phyloP scores from a whole-genome alignment of 2,888 invertebrate species.

The Mermis nigrescens region DNA sequence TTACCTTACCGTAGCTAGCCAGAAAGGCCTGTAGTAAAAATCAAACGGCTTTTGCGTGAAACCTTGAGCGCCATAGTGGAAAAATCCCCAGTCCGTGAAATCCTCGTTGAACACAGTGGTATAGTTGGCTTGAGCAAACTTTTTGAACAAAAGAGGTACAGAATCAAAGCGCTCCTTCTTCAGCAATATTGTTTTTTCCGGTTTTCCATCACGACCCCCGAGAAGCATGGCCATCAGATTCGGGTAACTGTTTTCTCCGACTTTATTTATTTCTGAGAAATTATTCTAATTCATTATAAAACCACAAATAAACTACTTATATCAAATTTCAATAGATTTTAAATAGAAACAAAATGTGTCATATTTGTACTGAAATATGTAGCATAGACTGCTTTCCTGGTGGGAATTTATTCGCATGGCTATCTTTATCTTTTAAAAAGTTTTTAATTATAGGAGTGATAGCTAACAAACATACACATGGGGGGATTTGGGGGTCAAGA shows the following conservation, averaged over 20 bases:
- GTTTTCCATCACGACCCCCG: neutral
- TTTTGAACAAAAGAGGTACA: slow-evolving; percentile 1
- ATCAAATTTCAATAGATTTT: too few species aligned
- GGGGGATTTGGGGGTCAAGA: too few species aligned
- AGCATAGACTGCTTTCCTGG: neutral
- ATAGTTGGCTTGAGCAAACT: slow-evolving; percentile 4
- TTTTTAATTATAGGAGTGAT: too few species aligned
- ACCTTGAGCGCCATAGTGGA: slow-evolving; percentile 6
- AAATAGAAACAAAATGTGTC: too few species aligned
- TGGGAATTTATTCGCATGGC: neutral
- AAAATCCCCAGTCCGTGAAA: slow-evolving; percentile 8
- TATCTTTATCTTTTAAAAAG: too few species aligned
- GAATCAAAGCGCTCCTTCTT: neutral
- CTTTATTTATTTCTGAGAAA: slow-evolving; percentile 1
- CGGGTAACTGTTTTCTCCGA: slow-evolving; percentile 7
- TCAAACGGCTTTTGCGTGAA: slow-evolving; percentile 5
- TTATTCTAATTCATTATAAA: too few species aligned
- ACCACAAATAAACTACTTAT: too few species aligned
- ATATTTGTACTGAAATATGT: neutral
- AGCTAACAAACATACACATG: too few species aligned
- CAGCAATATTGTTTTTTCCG: neutral
- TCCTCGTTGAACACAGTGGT: slow-evolving; percentile 7
- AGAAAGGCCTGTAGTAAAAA: slow-evolving; percentile 1
- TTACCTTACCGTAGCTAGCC: neutral
- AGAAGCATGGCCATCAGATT: slow-evolving; percentile 6